These are phyloP conservation scores for Ennomos erosarius DNA, from an alignment of 2,888 invertebrate species.

Conservation along the genomic window DNA sequence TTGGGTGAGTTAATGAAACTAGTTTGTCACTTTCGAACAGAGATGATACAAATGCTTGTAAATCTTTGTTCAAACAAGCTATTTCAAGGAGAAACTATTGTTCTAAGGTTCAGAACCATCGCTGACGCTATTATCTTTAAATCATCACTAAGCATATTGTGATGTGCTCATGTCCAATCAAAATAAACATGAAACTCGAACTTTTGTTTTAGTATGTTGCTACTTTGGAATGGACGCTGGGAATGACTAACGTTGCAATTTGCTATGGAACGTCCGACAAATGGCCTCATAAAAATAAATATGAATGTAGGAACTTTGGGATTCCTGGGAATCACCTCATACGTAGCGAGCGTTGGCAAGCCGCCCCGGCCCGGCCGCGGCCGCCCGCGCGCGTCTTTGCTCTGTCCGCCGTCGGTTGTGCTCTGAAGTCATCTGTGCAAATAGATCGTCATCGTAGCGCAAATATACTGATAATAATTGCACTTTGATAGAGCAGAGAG, in stretches of 20 bases:
- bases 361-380: slow-evolving; percentile 1
- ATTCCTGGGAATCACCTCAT: slow-evolving; percentile 38
- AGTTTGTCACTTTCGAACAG: background rate
- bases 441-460: slow-evolving; percentile 36
- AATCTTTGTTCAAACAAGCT: too few species aligned
- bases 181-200: slow-evolving; percentile 33
- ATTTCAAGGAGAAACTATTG: background rate
- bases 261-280: slow-evolving; percentile 16
- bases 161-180: slow-evolving; percentile 19
- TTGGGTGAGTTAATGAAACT: slow-evolving; percentile 15
- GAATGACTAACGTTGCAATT: slow-evolving; percentile 22
- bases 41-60: too few species aligned
- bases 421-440: slow-evolving; percentile 42
- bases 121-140: slow-evolving; percentile 8
- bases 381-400: slow-evolving; percentile 1
- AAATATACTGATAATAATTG: slow-evolving; percentile 29
- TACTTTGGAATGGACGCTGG: slow-evolving; percentile 12
- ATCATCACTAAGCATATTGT: slow-evolving; percentile 3
- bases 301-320: slow-evolving; percentile 23
- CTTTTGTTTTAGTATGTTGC: slow-evolving; percentile 25
- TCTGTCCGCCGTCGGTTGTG: slow-evolving; percentile 21
- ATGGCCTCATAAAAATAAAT: slow-evolving; percentile 30
- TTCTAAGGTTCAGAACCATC: slow-evolving; percentile 2
- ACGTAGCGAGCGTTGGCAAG: slow-evolving; percentile 24
- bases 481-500: slow-evolving; percentile 4